Conservation (phyloP, 2,888 invertebrate genomes). For the Gortyna flavago region DNA sequence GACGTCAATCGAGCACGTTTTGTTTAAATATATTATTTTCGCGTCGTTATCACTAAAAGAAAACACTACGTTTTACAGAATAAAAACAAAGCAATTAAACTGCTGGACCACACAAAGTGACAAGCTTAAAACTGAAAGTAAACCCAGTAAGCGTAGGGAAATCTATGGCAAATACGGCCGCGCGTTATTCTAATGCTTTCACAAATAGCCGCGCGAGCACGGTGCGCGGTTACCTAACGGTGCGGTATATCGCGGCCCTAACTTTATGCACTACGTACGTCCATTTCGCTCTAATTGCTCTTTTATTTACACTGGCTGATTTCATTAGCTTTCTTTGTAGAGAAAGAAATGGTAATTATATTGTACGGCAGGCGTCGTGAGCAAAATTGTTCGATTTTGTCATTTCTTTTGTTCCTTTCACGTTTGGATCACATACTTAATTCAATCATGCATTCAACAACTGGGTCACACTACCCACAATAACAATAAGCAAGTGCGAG, state of each 20-base stretch:
- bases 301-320: slow-evolving; percentile 43
- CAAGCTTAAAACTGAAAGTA: slow-evolving; percentile 84
- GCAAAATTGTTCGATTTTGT: background rate
- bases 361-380: background rate
- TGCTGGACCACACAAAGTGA: slow-evolving; percentile 83
- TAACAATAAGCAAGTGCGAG: slow-evolving; percentile 25
- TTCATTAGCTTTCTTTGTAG: slow-evolving; percentile 31
- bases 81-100: slow-evolving; percentile 67
- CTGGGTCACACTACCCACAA: background rate
- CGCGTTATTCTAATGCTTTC: slow-evolving; percentile 82
- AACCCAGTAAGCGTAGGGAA: slow-evolving; percentile 80
- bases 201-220: slow-evolving; percentile 77
- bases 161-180: slow-evolving; percentile 83
- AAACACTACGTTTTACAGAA: slow-evolving; percentile 24
- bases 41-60: slow-evolving; percentile 41
- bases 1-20: slow-evolving; percentile 43
- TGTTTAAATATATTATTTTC: slow-evolving; percentile 26
- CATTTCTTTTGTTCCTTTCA: background rate
- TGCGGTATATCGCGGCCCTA: slow-evolving; percentile 47
- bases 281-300: slow-evolving; percentile 31
- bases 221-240: slow-evolving; percentile 45
- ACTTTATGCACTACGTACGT: slow-evolving; percentile 54
- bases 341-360: slow-evolving; percentile 12
- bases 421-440: background rate
- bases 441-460: slow-evolving; percentile 16